These are phyloP conservation scores for Temnothorax longispinosus DNA, from an alignment of 1,140 invertebrate species.

Conservation along the genomic window DNA sequence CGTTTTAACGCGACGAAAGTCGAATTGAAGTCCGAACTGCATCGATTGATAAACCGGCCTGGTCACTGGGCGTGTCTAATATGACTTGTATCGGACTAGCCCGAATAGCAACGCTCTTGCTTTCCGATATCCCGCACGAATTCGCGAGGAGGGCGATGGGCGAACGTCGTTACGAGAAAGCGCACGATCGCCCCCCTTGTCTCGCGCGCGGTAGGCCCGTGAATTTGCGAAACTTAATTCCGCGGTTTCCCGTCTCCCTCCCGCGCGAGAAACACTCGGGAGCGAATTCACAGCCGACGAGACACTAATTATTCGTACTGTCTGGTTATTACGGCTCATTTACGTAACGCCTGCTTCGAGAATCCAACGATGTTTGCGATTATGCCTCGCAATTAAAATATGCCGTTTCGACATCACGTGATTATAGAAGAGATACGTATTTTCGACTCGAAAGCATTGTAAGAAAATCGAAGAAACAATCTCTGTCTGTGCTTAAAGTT, in stretches of 20 bases:
- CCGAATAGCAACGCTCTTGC: background rate
- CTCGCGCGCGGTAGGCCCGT: conserved; percentile 8
- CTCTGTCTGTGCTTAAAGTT: background rate
- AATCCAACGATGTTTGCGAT: background rate
- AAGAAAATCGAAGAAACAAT: background rate
- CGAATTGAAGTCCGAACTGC: background rate
- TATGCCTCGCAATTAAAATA: conserved; percentile 10
- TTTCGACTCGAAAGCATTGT: background rate
- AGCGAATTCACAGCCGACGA: conserved; percentile 10
- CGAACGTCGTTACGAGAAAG: conserved; percentile 45
- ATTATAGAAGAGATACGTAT: background rate
- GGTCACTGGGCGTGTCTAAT: conserved; percentile 6
- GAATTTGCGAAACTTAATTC: conserved; percentile 38
- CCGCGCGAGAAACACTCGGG: background rate
- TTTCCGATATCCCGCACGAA: conserved; percentile 51
- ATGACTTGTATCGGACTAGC: conserved; percentile 4
- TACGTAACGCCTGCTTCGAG: background rate
- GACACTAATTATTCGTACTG: conserved; percentile 30
- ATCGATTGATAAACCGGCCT: conserved; percentile 30
- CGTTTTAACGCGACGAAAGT: conserved; percentile 1
- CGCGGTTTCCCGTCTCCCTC: conserved; percentile 3
- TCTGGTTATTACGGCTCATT: conserved; percentile 9
- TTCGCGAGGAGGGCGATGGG: background rate
- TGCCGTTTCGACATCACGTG: background rate
- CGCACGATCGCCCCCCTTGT: background rate